phyloP scores from a whole-genome alignment of 2,113 vertebrate species.

The Mola mola region DNA sequence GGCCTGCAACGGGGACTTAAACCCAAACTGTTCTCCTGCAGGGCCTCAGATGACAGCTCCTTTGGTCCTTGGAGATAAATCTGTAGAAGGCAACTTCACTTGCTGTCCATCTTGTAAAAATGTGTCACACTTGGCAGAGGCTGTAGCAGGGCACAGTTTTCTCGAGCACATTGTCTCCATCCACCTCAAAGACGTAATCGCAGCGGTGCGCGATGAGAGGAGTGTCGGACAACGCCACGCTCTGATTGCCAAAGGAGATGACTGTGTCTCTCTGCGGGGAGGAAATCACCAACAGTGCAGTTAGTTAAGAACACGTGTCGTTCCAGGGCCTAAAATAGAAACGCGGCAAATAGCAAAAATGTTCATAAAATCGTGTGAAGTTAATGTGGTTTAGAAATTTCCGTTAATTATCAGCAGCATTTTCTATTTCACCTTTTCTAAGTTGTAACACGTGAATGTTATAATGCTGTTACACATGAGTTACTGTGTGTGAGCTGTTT shows the following conservation, averaged over 20 bases:
- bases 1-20: neutral
- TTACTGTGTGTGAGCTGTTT: no score
- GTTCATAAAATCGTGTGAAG: no score
- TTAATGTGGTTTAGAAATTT: no score
- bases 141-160: constrained; percentile 75
- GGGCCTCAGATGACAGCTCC: neutral
- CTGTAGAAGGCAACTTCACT: constrained; percentile 50
- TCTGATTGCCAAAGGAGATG: constrained; percentile 78
- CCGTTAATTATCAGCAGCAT: no score
- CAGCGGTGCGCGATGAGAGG: constrained; percentile 76
- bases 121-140: constrained; percentile 82
- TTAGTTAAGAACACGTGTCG: no score
- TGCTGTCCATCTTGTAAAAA: neutral
- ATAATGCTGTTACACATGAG: no score
- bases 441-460: no score
- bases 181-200: constrained; percentile 80
- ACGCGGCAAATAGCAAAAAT: no score
- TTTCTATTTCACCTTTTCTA: no score
- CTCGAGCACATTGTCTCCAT: constrained; percentile 79
- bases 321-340: no score
- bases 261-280: constrained; percentile 69
- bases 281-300: no score
- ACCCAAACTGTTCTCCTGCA: neutral
- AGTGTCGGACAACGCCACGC: constrained; percentile 69
- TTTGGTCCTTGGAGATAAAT: constrained; percentile 8